These are phyloP conservation scores for Cantharis lateralis DNA, from an alignment of 2,888 invertebrate species.

Conservation along the genomic window DNA sequence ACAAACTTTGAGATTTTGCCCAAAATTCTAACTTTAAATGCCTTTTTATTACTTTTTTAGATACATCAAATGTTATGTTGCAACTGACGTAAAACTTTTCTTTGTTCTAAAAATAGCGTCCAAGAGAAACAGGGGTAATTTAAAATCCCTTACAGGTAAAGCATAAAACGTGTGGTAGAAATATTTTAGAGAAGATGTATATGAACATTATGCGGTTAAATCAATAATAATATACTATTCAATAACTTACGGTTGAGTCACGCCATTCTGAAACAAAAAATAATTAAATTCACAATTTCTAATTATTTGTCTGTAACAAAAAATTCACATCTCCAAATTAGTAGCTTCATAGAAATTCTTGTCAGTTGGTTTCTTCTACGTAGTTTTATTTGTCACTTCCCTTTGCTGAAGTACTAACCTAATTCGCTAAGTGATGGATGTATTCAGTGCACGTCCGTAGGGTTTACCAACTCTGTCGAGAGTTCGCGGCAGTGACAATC, in stretches of 20 bases:
- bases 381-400: conserved; percentile 32
- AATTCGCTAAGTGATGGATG: conserved; percentile 41
- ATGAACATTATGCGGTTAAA: neutral
- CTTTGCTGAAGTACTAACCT: conserved; percentile 34
- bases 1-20: conserved; percentile 12
- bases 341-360: conserved; percentile 30
- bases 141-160: neutral
- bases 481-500: conserved; percentile 39
- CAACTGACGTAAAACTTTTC: conserved; percentile 13
- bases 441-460: conserved; percentile 40
- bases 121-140: conserved; percentile 1
- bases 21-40: conserved; percentile 15
- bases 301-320: conserved; percentile 17
- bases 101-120: neutral
- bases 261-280: neutral
- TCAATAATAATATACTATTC: neutral
- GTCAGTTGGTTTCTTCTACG: conserved; percentile 29
- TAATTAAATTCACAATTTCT: conserved; percentile 3
- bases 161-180: neutral
- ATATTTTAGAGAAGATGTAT: neutral
- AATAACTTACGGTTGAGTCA: neutral
- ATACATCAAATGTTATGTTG: conserved; percentile 15
- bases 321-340: conserved; percentile 5
- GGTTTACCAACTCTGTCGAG: conserved; percentile 38
- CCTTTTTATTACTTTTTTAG: conserved; percentile 19